Base-by-base conservation (phyloP, 30 jellyfish, hydroid and myxozoan species). In the Nemopilema nomurai region DNA sequence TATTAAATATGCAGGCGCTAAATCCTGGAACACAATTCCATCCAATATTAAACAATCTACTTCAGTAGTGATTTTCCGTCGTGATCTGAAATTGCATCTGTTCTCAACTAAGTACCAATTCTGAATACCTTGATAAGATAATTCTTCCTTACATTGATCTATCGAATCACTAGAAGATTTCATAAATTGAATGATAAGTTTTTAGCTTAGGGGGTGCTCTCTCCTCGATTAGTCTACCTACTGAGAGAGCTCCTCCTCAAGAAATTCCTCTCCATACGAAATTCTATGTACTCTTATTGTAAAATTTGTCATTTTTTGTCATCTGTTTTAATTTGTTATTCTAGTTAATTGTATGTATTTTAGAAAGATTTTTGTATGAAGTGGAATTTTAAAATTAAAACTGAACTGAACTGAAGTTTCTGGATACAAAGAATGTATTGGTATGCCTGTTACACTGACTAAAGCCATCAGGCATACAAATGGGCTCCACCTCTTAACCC, bases 11-110 rank as follows among this genome's bases (percentile, higher is more conserved):
- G n/a, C 77, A n/a, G 77, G 77, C 17, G 31, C 31, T 28, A 67
- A 1, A 67, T 67, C 57, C 77, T 67, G 77, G 77, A 67, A 67
- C 31, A 49, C 19, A 4, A 67, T 67, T 67, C 77, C 77, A 67
- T 67, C 50, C 77, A 18, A 31, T 67, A 20, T 67, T 49, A 67
- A 20, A 26, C 50, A 67, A 26, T 67, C 77, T 67, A 67, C 49
- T 67, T 67, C 77, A 67, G 49, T 67, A 67, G 31, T 67, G 77
- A 67, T 21, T 67, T 67, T 67, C 77, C 31, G 50, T 67, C 50
- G 50, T 21, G 50, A 67, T 67, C 77, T 67, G 31, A 67, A 67
- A 67, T 67, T 67, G 31, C 49, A 67, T 31, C n/a, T 67, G 28
- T 67, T 20, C 77, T 67, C 77, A 67, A 67, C 33, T 67, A 20